phyloP scores from a whole-genome alignment of 2,888 invertebrate species.

The Oscheius myriophilus region DNA sequence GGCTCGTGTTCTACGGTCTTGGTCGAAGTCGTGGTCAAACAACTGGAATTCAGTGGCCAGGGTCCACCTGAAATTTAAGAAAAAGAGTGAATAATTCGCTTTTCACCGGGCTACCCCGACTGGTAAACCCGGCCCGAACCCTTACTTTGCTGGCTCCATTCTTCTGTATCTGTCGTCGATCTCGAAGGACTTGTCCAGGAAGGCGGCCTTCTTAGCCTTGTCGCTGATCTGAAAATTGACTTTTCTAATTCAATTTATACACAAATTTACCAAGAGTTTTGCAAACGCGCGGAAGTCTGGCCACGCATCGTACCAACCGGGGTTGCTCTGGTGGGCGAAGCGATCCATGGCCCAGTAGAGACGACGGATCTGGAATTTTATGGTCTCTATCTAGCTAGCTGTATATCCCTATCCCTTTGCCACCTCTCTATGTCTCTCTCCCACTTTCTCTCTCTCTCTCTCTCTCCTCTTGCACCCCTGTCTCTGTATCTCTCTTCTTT shows the following conservation, averaged over 20 bases:
- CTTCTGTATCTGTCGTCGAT: background rate
- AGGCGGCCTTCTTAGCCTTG: background rate
- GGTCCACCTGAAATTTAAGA: background rate
- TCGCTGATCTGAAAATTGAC: background rate
- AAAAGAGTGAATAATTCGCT: background rate
- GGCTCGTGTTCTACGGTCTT: background rate
- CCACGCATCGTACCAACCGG: background rate
- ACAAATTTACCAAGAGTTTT: no score
- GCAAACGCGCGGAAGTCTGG: background rate
- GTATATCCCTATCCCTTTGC: no score
- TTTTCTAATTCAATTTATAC: no score
- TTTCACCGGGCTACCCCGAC: no score
- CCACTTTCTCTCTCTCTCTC: no score
- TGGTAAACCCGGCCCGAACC: no score
- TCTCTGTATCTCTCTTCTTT: no score
- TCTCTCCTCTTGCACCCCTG: no score
- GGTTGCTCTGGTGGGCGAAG: background rate
- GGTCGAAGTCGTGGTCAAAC: background rate
- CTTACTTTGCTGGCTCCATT: background rate
- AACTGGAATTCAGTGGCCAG: background rate
- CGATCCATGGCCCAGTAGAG: slow-evolving; percentile 1
- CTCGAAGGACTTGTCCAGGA: slow-evolving; percentile 2
- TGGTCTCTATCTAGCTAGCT: no score
- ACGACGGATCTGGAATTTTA: background rate
- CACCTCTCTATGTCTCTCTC: no score